Conservation (phyloP, 2,797 vertebrate genomes). For the Falco biarmicus region DNA sequence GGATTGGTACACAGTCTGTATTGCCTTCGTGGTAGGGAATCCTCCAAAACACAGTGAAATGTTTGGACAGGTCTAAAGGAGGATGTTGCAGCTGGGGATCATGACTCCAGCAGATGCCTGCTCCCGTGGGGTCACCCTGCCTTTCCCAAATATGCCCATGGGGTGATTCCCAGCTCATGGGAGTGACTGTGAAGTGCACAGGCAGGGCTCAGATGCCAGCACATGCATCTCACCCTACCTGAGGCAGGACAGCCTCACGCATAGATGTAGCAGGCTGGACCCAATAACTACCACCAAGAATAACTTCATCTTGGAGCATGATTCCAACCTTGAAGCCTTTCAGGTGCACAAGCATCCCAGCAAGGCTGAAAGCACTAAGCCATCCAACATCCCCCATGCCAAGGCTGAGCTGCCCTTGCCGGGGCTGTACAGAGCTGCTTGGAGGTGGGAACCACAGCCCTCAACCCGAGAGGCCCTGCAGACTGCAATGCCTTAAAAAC, state of each 20-base stretch:
- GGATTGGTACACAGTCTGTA: background rate
- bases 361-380: background rate
- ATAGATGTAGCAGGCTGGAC: background rate
- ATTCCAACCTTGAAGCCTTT: background rate
- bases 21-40: background rate
- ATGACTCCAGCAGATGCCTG: slow-evolving; percentile 23
- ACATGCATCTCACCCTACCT: background rate
- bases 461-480: background rate
- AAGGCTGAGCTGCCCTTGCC: background rate
- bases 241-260: background rate
- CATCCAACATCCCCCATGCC: background rate
- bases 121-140: background rate
- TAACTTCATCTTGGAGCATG: background rate
- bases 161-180: background rate
- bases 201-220: background rate
- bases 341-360: background rate
- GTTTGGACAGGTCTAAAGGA: background rate
- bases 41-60: background rate
- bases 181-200: rapidly evolving
- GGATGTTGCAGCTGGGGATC: slow-evolving; percentile 28
- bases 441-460: background rate
- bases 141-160: background rate
- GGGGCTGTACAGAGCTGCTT: background rate
- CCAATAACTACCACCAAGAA: background rate
- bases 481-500: rapidly evolving